Base-by-base conservation (phyloP, 2,113 vertebrate species). In the Tretioscincus oriximinensis region DNA sequence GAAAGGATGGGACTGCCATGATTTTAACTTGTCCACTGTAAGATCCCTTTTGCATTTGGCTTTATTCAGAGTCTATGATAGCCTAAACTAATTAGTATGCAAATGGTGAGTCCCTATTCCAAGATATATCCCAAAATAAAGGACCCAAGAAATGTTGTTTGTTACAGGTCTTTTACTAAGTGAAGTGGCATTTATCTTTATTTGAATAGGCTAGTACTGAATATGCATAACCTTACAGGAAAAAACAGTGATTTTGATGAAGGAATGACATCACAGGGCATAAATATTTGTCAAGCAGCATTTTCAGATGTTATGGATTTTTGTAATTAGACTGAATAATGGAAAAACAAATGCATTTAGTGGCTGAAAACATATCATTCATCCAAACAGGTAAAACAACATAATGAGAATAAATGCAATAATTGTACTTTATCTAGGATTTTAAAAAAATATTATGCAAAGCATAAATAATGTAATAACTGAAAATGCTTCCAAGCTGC, bases 391-490 rank as follows among this genome's bases (percentile, higher is more conserved):
- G 61, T 76, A 78, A 90, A 90, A 76, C 79, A 85, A 71, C 87
- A 81, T 85, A 49, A 90, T 45, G 80, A 85, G 84, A 87, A 74
- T 65, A 90, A 86, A 80, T 76, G 85, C 85, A 74, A 87, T 87
- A 77, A 85, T 77, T 85, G 82, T 78, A 87, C 84, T 93, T 85
- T 90, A 86, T 65, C 87, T 81, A 85, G 73, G 84, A 82, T 76
- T 84, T 88, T 84, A 82, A 83, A 28, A 28, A 83, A 22, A 28
- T 12, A 80, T 86, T 66, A 86, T 29, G 65, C 69, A 84, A 89
- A 89, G 88, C 45, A 90, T 92, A 91, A 92, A 90, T 88, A 90
- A 91, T 88, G 78, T 83, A 91, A 84, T 89, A 85, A 89, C 90
- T 85, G 81, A 90, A 86, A 92, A 87, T 73, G 76, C 84, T 77